Percentiles rank a stretch among this genome's conserved stretches.
Conservation (phyloP, 1,140 invertebrate species). For the Drosophila punjabiensis region DNA sequence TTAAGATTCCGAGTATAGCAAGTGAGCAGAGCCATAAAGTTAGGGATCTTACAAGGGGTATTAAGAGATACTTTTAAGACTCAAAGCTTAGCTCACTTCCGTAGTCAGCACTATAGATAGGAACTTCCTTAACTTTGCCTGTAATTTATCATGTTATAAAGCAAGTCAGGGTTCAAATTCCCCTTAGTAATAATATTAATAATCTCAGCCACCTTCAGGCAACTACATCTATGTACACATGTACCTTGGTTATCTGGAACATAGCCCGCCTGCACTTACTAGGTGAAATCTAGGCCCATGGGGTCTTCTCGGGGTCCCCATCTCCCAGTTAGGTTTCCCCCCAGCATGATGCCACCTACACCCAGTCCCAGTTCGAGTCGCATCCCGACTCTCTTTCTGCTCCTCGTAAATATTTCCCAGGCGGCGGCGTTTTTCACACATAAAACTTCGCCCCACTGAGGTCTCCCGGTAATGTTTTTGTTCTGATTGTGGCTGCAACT, state of each 20-base stretch:
- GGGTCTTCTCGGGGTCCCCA: constrained; percentile 7
- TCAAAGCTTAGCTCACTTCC: background rate
- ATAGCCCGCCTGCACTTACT: constrained; percentile 23
- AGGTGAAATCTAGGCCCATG: constrained; percentile 43
- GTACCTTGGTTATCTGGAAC: constrained; percentile 19
- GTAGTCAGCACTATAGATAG: background rate
- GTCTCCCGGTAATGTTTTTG: constrained; percentile 46
- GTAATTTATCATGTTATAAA: constrained; percentile 1
- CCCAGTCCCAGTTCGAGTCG: background rate
- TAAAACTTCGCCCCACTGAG: constrained; percentile 54
- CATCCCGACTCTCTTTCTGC: constrained; percentile 25
- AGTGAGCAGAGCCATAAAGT: constrained; percentile 5
- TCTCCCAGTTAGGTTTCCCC: constrained; percentile 15
- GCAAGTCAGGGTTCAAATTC: constrained; percentile 8
- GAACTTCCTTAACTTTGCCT: background rate
- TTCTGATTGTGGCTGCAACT: constrained; percentile 57
- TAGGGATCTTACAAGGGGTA: background rate
- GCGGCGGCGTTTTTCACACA: constrained; percentile 74
- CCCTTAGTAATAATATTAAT: constrained; percentile 29
- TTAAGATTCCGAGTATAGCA: constrained; percentile 6
- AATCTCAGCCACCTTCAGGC: constrained; percentile 17
- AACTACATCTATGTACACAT: constrained; percentile 5
- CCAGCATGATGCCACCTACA: constrained; percentile 39
- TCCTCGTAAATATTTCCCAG: constrained; percentile 60
- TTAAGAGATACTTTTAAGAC: too few species aligned